These are phyloP conservation scores for Autographa pulchrina DNA, from an alignment of 2,888 invertebrate species.

Conservation along the genomic window DNA sequence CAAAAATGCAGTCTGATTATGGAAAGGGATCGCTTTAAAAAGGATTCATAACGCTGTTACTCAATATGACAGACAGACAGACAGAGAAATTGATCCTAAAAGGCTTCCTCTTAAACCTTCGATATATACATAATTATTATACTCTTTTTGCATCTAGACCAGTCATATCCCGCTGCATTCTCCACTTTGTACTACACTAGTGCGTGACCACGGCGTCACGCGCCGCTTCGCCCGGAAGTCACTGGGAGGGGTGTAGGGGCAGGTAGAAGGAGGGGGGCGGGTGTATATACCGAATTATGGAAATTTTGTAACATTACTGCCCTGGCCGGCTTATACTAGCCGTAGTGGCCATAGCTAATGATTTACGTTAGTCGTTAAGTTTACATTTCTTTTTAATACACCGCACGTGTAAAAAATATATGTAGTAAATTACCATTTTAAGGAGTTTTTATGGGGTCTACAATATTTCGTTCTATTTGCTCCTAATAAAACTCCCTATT, in stretches of 20 bases:
- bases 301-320: slow-evolving; percentile 66
- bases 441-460: no score
- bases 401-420: neutral
- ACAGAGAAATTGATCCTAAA: no score
- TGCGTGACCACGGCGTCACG: slow-evolving; percentile 77
- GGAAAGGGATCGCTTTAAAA: no score
- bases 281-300: slow-evolving; percentile 66
- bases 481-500: no score
- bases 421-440: no score
- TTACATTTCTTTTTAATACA: slow-evolving; percentile 20
- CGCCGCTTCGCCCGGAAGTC: slow-evolving; percentile 75
- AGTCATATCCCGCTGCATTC: slow-evolving; percentile 29
- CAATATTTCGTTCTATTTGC: no score
- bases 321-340: slow-evolving; percentile 57
- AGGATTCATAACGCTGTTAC: no score
- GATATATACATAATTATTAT: no score
- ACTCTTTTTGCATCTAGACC: no score
- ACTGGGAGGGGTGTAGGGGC: slow-evolving; percentile 56
- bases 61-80: no score
- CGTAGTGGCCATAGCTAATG: slow-evolving; percentile 28
- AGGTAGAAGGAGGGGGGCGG: slow-evolving; percentile 36
- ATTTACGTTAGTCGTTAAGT: slow-evolving; percentile 28
- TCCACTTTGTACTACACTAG: slow-evolving; percentile 48
- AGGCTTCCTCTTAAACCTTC: no score
- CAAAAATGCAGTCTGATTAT: no score